Percentiles rank a stretch among this genome's conserved stretches.
Conservation (phyloP, 2,888 invertebrate species). For the Miltochrista miniata region DNA sequence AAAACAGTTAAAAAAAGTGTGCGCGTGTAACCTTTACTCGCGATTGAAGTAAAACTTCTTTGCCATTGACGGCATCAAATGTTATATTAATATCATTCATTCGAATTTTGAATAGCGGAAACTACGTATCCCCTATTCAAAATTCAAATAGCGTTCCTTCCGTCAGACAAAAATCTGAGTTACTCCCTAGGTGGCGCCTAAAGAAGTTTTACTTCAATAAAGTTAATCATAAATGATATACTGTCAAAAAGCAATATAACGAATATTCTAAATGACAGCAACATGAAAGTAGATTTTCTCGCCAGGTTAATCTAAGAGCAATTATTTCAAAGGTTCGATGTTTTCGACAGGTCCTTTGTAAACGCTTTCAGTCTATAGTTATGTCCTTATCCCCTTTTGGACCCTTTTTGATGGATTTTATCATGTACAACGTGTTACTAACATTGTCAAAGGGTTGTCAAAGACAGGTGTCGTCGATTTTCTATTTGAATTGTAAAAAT, state of each 20-base stretch:
- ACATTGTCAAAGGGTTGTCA: slow-evolving; percentile 36
- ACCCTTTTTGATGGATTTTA: slow-evolving; percentile 20
- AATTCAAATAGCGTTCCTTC: too few relatives aligned
- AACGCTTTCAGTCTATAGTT: slow-evolving; percentile 30
- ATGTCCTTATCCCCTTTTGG: slow-evolving; percentile 20
- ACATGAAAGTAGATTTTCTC: slow-evolving; percentile 32
- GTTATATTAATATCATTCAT: too few relatives aligned
- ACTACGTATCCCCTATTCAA: too few relatives aligned
- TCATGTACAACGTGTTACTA: slow-evolving; percentile 15
- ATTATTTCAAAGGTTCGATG: slow-evolving; percentile 45
- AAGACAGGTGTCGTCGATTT: slow-evolving; percentile 25
- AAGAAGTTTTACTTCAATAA: too few relatives aligned
- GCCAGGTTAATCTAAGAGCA: slow-evolving; percentile 37
- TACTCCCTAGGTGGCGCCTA: too few relatives aligned
- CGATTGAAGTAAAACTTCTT: too few relatives aligned
- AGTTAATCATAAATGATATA: too few relatives aligned
- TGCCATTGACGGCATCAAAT: too few relatives aligned
- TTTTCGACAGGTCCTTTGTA: slow-evolving; percentile 38
- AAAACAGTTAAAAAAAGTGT: too few relatives aligned
- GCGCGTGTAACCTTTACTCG: too few relatives aligned
- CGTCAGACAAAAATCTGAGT: too few relatives aligned
- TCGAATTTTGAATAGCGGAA: too few relatives aligned
- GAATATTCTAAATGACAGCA: slow-evolving; percentile 33
- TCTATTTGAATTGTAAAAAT: slow-evolving; percentile 26
- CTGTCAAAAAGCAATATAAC: slow-evolving; percentile 19